Percentiles rank a stretch among this genome's conserved stretches.
Evolutionary conservation across 2,888 invertebrate genomes (phyloP).

Genomic region (Pollenia griseotomentosa): DNA sequence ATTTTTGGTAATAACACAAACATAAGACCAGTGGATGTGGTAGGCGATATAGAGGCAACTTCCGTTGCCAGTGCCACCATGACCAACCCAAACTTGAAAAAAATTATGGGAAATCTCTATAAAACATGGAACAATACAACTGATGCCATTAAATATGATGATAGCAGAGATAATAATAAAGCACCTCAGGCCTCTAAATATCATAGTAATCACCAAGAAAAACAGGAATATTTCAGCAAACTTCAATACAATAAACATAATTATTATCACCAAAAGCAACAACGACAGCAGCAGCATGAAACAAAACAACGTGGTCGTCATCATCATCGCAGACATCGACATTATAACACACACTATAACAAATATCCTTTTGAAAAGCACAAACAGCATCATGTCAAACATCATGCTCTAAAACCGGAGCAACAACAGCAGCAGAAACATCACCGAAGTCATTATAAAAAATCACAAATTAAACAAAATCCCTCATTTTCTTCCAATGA

Average conservation of each 20-base stretch:
- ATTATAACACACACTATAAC: neutral
- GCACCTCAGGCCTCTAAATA: constrained; percentile 46
- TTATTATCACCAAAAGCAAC: constrained; percentile 35
- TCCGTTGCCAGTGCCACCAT: neutral
- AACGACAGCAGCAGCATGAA: constrained; percentile 50
- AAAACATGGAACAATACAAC: neutral
- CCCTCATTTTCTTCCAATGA: constrained; percentile 13
- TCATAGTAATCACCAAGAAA: constrained; percentile 25
- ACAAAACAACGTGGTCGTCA: constrained; percentile 44
- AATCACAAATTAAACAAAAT: constrained; percentile 34
- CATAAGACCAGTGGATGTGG: constrained; percentile 27
- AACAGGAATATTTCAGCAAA: neutral
- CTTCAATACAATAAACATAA: constrained; percentile 7
- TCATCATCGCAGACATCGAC: constrained; percentile 25
- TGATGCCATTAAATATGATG: neutral
- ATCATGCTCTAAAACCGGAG: neutral
- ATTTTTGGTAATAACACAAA: neutral
- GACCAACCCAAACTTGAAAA: neutral
- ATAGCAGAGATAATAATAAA: constrained; percentile 17
- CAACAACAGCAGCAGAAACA: constrained; percentile 40
- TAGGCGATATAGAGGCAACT: constrained; percentile 64
- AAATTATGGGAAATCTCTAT: neutral
- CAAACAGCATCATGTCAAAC: constrained; percentile 39
- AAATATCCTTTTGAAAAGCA: constrained; percentile 51
- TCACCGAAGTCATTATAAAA: constrained; percentile 21